Percentiles rank a stretch among this genome's conserved stretches.
These are phyloP conservation scores for Tretioscincus oriximinensis DNA, from an alignment of 2,113 vertebrate species.

Conservation along the genomic window DNA sequence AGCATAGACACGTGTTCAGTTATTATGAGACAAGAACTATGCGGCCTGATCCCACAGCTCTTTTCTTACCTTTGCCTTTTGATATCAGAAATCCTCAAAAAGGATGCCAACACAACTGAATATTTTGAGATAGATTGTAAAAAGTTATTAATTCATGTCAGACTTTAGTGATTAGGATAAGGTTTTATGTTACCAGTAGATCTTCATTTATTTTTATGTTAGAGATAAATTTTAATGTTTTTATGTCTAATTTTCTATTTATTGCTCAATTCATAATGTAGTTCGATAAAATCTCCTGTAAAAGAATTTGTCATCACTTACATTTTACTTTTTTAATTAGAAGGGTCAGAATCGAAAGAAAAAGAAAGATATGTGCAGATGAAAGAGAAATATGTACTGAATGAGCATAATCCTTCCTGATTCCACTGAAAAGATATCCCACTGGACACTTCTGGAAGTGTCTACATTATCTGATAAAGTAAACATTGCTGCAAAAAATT, in stretches of 20 bases:
- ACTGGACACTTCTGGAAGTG: neutral
- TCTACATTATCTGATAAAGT: neutral
- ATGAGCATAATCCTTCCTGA: too few species aligned
- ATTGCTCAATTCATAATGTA: constrained; percentile 9
- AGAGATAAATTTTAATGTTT: constrained; percentile 1
- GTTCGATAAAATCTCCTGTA: neutral
- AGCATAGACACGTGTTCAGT: too few species aligned
- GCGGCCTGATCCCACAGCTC: too few species aligned
- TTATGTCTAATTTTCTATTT: neutral
- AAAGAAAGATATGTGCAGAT: neutral
- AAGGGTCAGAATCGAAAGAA: neutral
- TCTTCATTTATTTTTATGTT: neutral
- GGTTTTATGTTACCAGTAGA: neutral
- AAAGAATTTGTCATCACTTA: neutral
- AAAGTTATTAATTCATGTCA: neutral
- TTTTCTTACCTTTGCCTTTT: too few species aligned
- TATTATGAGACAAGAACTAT: too few species aligned
- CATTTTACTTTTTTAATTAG: neutral
- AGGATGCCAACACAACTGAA: neutral
- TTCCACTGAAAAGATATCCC: neutral
- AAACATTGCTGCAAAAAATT: neutral
- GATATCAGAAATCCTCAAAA: neutral
- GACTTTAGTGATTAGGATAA: neutral
- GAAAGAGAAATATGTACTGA: too few species aligned
- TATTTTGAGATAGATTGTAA: neutral